phyloP scores from a whole-genome alignment of 23 tunicate genomes.

The Diplosoma virens region DNA sequence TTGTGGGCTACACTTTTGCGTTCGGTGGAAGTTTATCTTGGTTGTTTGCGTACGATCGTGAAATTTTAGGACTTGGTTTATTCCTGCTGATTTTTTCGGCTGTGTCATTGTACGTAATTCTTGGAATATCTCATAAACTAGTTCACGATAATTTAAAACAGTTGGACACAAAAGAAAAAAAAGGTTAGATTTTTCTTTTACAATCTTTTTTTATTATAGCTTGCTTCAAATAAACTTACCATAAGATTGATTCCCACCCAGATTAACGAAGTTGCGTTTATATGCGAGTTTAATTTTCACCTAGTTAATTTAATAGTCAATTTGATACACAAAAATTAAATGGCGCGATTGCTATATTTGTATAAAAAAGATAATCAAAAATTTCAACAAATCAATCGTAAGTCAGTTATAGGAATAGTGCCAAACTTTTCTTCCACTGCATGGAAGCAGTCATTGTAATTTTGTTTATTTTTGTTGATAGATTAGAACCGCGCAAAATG shows the following conservation, averaged over 20 bases:
- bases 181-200: background rate
- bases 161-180: slow-evolving; percentile 13
- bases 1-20: slow-evolving; percentile 32
- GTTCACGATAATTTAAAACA: slow-evolving; percentile 7
- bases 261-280: background rate
- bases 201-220: no score
- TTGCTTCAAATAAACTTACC: background rate
- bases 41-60: slow-evolving; percentile 71
- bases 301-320: background rate
- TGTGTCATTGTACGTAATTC: slow-evolving; percentile 14
- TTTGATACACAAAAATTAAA: no score
- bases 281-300: background rate
- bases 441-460: no score
- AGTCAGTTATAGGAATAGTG: no score
- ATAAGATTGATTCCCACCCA: background rate
- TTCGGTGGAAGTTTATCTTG: slow-evolving; percentile 37
- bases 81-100: slow-evolving; percentile 34
- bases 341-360: no score
- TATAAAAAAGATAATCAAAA: no score
- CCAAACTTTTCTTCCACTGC: no score
- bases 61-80: slow-evolving; percentile 41
- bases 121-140: slow-evolving; percentile 34
- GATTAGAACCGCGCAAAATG: no score
- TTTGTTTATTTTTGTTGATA: no score
- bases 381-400: no score